Percentiles rank a stretch among this genome's conserved stretches.
Evolutionary conservation across 2,113 vertebrate genomes (phyloP).

Genomic region (Oplegnathus fasciatus): DNA sequence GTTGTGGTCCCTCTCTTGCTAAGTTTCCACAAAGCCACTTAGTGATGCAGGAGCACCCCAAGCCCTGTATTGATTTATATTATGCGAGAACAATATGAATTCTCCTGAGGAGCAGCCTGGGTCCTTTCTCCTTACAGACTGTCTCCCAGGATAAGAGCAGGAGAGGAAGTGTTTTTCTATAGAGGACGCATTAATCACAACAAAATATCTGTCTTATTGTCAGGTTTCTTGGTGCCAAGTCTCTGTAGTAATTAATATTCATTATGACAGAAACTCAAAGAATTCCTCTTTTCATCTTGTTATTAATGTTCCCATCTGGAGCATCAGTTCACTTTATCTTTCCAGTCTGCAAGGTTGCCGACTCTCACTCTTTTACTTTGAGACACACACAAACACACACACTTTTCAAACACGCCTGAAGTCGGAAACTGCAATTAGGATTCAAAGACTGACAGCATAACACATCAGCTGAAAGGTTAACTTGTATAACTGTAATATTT

Average conservation of each 20-base stretch:
- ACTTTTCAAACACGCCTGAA: not conserved
- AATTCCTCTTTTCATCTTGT: conserved; percentile 62
- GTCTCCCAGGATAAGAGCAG: conserved; percentile 35
- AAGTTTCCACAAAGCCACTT: conserved; percentile 63
- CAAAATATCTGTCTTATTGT: conserved; percentile 67
- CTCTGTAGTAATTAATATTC: conserved; percentile 73
- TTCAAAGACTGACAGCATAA: conserved; percentile 1
- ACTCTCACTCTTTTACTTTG: conserved; percentile 7
- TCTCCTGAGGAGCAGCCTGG: conserved; percentile 42
- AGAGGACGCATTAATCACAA: conserved; percentile 72
- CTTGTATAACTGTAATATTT: not conserved
- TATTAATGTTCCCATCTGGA: conserved; percentile 71
- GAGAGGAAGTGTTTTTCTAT: conserved; percentile 63
- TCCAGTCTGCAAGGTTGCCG: conserved; percentile 23
- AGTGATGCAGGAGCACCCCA: conserved; percentile 42
- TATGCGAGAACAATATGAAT: conserved; percentile 70
- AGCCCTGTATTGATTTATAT: conserved; percentile 72
- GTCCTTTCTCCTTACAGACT: conserved; percentile 37
- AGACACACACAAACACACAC: not conserved
- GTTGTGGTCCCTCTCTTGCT: conserved; percentile 25
- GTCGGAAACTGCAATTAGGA: not conserved
- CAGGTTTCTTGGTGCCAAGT: conserved; percentile 59
- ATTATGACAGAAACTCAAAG: conserved; percentile 72
- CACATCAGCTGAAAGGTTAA: conserved; percentile 2
- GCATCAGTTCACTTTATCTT: conserved; percentile 62